These are phyloP conservation scores for Micromys minutus DNA, from an alignment of 2,113 vertebrate species.

Conservation along the genomic window DNA sequence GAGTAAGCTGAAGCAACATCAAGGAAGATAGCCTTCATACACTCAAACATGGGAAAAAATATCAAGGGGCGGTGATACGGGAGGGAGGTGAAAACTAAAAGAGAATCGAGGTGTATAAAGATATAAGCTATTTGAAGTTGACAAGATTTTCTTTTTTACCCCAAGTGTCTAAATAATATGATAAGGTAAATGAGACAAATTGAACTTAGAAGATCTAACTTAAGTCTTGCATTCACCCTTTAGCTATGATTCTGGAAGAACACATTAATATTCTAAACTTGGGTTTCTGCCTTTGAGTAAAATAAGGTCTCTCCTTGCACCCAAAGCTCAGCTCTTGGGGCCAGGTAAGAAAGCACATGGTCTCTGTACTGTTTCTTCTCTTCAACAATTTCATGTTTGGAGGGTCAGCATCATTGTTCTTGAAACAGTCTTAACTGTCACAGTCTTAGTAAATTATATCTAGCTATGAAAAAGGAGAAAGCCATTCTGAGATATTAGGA, in stretches of 20 bases:
- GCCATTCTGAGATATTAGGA: not conserved
- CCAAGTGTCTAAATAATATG: not conserved
- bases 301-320: not conserved
- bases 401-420: not conserved
- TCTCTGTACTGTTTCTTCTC: not conserved
- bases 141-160: not conserved
- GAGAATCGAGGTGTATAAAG: conserved; percentile 28
- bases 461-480: conserved; percentile 16
- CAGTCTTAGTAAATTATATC: conserved; percentile 15
- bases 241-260: conserved; percentile 17
- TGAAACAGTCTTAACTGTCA: conserved; percentile 44
- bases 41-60: not conserved
- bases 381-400: conserved; percentile 23
- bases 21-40: not conserved
- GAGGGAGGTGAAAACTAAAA: not conserved
- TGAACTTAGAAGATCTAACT: conserved; percentile 16
- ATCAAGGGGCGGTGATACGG: too few species aligned
- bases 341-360: conserved; percentile 33
- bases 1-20: not conserved
- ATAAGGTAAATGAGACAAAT: conserved; percentile 31
- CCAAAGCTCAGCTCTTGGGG: not conserved
- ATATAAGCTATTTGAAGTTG: conserved; percentile 34
- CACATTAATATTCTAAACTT: conserved; percentile 35
- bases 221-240: not conserved
- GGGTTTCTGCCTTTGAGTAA: conserved; percentile 24